Evolutionary conservation across 2,888 invertebrate genomes (phyloP), one percentile per base, ranked within the genome.

Genomic region (Prostheceraeus crozeri): DNA sequence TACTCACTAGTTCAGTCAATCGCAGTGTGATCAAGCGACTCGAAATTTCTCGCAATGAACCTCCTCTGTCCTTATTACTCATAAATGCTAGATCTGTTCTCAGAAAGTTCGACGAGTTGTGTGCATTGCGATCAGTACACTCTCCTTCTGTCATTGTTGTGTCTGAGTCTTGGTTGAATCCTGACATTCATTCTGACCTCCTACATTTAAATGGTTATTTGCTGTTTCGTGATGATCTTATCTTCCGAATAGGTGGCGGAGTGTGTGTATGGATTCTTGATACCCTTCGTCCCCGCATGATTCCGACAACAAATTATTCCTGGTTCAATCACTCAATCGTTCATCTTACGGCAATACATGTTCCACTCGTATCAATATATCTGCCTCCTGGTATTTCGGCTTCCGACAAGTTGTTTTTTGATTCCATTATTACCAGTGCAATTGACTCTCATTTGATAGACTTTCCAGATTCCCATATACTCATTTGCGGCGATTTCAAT

Each of bases 131-230:
- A n/a, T n/a, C n/a, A n/a, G n/a, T n/a, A n/a, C n/a, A n/a, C n/a
- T n/a, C n/a, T n/a, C n/a, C n/a, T n/a, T n/a, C n/a, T n/a, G n/a
- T n/a, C n/a, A n/a, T n/a, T n/a, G n/a, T n/a, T n/a, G n/a, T n/a
- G n/a, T n/a, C n/a, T n/a, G n/a, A n/a, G n/a, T n/a, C n/a, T n/a
- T n/a, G n/a, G n/a, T n/a, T n/a, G n/a, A n/a, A n/a, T n/a, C n/a
- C n/a, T n/a, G n/a, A 48, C 48, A 48, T 48, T 48, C 27, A 48
- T 48, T 48, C 48, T 48, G 28, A 21, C 48, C 28, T 48, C 25
- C 25, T 48, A 4, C 25, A 48, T 48, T 28, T 48, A n/a, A 30
- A 48, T 48, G 28, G 8, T 14, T 48, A 48, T 48, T 28, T 30
- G 25, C 25, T 48, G 4, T 48, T 28, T 48, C 48, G 48, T 28